A percentile compares a stretch with the other conserved stretches of the same genome.
Conservation (phyloP, 2,888 invertebrate genomes). For the Parascotia fuliginaria region DNA sequence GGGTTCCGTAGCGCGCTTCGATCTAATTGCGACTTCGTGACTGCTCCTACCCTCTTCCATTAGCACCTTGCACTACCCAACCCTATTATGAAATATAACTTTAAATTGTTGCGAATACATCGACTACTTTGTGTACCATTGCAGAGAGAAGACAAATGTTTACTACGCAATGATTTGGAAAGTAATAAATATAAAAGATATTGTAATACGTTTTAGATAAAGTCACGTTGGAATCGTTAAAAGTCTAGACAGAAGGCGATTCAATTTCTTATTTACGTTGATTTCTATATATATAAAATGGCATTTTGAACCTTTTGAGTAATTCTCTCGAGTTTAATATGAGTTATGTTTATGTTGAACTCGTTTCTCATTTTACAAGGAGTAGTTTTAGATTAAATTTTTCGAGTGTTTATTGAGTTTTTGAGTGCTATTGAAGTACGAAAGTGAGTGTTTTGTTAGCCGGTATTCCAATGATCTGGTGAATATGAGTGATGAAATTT, state of each 20-base stretch:
- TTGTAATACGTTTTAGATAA: conserved; percentile 30
- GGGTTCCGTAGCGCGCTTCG: conserved; percentile 70
- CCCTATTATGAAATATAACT: conserved; percentile 17
- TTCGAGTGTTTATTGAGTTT: conserved; percentile 17
- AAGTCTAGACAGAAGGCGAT: conserved; percentile 65
- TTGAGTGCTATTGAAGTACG: conserved; percentile 3
- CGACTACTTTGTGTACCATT: conserved; percentile 34
- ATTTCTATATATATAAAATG: conserved; percentile 42
- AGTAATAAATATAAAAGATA: conserved; percentile 3
- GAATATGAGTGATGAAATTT: conserved; percentile 3
- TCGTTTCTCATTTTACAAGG: conserved; percentile 2
- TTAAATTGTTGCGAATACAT: conserved; percentile 25
- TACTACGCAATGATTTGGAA: conserved; percentile 31
- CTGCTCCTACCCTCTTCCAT: conserved; percentile 73
- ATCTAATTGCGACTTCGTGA: conserved; percentile 80
- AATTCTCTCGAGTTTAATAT: conserved; percentile 20
- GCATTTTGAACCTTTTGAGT: conserved; percentile 21
- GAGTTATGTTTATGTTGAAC: conserved; percentile 10
- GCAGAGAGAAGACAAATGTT: neutral
- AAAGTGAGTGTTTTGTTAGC: conserved; percentile 12
- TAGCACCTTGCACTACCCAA: conserved; percentile 57
- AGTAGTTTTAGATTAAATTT: conserved; percentile 16
- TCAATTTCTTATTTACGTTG: conserved; percentile 60
- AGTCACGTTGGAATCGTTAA: conserved; percentile 57
- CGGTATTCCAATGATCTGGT: neutral